Conservation (phyloP, 2,113 vertebrate species). For the Rhinoptilus africanus region DNA sequence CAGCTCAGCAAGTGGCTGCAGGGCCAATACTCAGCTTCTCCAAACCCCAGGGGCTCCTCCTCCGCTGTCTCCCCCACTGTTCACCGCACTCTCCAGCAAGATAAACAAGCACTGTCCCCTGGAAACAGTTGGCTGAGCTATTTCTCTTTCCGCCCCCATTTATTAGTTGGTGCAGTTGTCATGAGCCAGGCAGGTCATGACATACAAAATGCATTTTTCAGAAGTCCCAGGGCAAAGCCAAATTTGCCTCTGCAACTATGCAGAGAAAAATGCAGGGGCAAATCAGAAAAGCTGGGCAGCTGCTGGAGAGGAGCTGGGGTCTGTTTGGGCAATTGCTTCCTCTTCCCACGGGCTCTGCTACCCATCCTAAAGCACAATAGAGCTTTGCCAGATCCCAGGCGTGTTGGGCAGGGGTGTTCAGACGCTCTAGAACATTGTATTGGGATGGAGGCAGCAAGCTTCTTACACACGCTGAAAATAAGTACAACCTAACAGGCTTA, state of each 20-base stretch:
- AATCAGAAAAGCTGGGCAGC: slow-evolving; percentile 16
- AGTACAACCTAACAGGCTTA: neutral
- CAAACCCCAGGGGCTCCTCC: neutral
- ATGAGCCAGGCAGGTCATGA: slow-evolving; percentile 52
- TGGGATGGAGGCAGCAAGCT: neutral
- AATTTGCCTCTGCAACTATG: slow-evolving; percentile 35
- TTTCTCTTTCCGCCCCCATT: slow-evolving; percentile 51
- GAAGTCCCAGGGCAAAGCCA: slow-evolving; percentile 28
- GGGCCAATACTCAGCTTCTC: neutral
- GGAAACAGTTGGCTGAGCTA: slow-evolving; percentile 59
- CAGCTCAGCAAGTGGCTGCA: neutral
- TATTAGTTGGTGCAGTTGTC: slow-evolving; percentile 58
- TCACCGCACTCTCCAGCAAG: neutral
- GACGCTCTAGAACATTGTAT: neutral
- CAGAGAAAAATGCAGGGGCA: slow-evolving; percentile 23
- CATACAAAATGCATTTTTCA: slow-evolving; percentile 52
- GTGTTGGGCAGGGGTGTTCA: neutral
- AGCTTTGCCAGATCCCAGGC: neutral
- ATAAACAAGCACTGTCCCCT: slow-evolving; percentile 40
- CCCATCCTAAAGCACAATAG: neutral
- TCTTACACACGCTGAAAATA: neutral
- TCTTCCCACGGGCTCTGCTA: neutral
- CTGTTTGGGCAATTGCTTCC: neutral
- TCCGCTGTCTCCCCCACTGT: rapidly evolving
- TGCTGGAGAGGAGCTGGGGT: neutral